Evolutionary conservation across 2,888 invertebrate species (phyloP), one percentile per base, ranked within the genome.

Genomic region (Lasioglossum pauxillum): DNA sequence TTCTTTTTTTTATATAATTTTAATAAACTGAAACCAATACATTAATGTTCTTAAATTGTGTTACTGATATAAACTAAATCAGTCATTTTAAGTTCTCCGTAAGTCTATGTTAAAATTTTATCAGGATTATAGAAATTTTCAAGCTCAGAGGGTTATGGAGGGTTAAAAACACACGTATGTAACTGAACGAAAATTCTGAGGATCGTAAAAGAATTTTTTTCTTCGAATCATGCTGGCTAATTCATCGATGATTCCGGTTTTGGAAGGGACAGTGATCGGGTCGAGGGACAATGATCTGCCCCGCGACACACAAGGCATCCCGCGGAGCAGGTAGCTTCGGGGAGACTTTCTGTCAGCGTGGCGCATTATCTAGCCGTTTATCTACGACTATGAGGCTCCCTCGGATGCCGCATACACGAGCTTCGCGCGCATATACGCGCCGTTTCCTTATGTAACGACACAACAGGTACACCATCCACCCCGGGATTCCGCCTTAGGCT

Each of bases 271-370:
- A 64, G 78, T 82, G 89, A 90, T 91, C 89, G 85, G 87, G 86
- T 49, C 49, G 19, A 49, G 53, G 53, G 53, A 53, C 53, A 90
- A 90, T 90, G 92, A 93, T 92, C 91, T 89, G 85, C 88, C 86
- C 91, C 87, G 88, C 82, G 86, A 85, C 88, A 87, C 88, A 88
- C 89, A 86, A 81, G 92, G 91, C 89, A 86, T 90, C 92, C 92
- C 88, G 91, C 88, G 87, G 90, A 82, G 92, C 93, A 93, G 93
- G 93, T 93, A 93, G 93, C 91, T 86, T 88, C 87, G 83, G 87
- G 88, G 89, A 89, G 90, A 92, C 87, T 92, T 92, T 91, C 91
- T 92, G 92, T 92, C 93, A 92, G 88, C 92, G 85, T 90, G 80
- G 75, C 75, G 82, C 76, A 88, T 87, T 90, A 91, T 90, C 91